phyloP scores from a whole-genome alignment of 37 sponge, comb jelly and placozoan genomes.

The Halichondria panicea region DNA sequence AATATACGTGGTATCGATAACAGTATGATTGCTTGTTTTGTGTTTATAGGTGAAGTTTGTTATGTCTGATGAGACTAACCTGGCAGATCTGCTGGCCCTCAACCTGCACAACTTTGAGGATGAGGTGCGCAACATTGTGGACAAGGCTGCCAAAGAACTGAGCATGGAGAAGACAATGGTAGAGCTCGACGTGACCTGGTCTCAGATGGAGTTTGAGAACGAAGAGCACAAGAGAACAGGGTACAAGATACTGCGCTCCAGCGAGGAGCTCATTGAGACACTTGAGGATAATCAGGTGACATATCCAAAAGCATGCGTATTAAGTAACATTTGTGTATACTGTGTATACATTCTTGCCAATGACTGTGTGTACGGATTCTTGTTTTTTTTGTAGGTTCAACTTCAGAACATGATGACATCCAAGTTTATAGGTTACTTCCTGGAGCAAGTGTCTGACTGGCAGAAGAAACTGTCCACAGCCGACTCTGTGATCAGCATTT shows the following conservation, averaged over 20 bases:
- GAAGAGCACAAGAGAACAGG: constrained; percentile 86
- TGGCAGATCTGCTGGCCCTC: constrained; percentile 92
- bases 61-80: constrained; percentile 94
- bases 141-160: constrained; percentile 96
- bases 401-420: constrained; percentile 98
- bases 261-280: constrained; percentile 96
- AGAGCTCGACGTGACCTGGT: constrained; percentile 95
- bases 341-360: neutral
- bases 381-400: constrained; percentile 71
- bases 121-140: constrained; percentile 98
- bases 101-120: constrained; percentile 99
- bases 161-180: constrained; percentile 98
- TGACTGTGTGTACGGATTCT: neutral
- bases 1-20: neutral
- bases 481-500: constrained; percentile 95
- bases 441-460: constrained; percentile 94
- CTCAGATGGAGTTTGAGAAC: constrained; percentile 96
- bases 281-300: constrained; percentile 96
- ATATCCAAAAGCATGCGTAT: neutral
- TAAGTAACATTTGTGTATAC: neutral
- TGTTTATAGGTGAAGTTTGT: constrained; percentile 84
- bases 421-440: constrained; percentile 97
- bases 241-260: constrained; percentile 75
- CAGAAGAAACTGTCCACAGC: constrained; percentile 97
- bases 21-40: neutral